These are phyloP conservation scores for Otocyon megalotis DNA, from an alignment of 2,113 vertebrate species.

Conservation along the genomic window DNA sequence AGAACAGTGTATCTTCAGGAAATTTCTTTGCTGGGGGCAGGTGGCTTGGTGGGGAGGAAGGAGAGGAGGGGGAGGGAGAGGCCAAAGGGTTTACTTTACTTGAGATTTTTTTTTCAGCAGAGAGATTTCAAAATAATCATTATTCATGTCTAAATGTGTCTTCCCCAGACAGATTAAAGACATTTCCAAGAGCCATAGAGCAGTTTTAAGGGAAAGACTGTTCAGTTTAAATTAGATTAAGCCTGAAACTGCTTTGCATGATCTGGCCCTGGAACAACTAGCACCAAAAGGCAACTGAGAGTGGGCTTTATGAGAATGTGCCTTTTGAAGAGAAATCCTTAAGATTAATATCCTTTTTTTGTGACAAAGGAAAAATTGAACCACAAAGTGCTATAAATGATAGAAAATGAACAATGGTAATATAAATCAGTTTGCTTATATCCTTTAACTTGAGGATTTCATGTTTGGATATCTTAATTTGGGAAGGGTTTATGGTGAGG, in stretches of 20 bases:
- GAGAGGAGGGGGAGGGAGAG: fast-evolving
- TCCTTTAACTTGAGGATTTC: background rate
- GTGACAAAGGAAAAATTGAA: conserved; percentile 8
- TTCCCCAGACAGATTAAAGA: conserved; percentile 13
- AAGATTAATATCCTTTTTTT: background rate
- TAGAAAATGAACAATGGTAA: background rate
- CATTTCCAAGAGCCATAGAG: background rate
- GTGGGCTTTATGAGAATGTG: background rate
- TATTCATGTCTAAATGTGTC: background rate
- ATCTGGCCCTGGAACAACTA: background rate
- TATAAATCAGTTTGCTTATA: background rate
- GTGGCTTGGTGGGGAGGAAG: too few relatives aligned
- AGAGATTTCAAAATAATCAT: conserved; percentile 36
- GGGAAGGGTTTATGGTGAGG: background rate
- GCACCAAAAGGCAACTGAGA: background rate
- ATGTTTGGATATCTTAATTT: background rate
- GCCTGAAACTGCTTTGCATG: background rate
- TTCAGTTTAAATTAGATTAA: background rate
- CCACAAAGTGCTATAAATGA: background rate
- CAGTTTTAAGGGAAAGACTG: background rate
- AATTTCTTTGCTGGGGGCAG: conserved; percentile 42
- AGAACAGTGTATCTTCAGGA: conserved; percentile 60
- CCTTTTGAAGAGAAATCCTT: conserved; percentile 9
- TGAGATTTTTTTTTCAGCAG: background rate
- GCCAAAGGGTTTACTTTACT: background rate